A percentile compares a stretch with the other conserved stretches of the same genome.
These are phyloP conservation scores for Allophyes oxyacanthae DNA, from an alignment of 2,888 invertebrate genomes.

Conservation along the genomic window DNA sequence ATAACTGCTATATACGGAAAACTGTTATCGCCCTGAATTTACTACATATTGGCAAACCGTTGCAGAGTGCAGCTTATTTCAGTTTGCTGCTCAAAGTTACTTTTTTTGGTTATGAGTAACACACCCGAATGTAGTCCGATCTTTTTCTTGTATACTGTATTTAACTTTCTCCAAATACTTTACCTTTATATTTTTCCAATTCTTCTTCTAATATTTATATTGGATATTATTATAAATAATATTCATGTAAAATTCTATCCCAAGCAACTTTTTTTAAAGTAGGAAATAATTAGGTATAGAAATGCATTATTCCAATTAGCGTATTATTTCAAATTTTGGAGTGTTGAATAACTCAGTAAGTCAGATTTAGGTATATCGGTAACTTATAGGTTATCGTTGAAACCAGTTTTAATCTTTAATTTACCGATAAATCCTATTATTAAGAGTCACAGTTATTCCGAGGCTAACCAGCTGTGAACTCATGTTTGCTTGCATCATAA, in stretches of 20 bases:
- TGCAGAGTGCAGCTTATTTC: slow-evolving; percentile 34
- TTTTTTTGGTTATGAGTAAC: background rate
- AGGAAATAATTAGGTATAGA: no score
- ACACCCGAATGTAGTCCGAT: background rate
- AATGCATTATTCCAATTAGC: no score
- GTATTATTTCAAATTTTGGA: no score
- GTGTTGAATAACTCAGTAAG: no score
- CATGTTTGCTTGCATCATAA: slow-evolving; percentile 59
- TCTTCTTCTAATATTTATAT: no score
- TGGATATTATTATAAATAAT: no score
- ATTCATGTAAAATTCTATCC: no score
- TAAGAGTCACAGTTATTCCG: slow-evolving; percentile 36
- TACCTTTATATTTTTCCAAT: no score
- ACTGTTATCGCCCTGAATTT: slow-evolving; percentile 48
- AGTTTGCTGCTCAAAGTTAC: background rate
- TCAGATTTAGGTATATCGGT: no score
- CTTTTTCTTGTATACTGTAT: no score
- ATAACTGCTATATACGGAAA: slow-evolving; percentile 49
- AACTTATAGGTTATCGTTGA: background rate
- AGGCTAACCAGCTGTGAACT: slow-evolving; percentile 39
- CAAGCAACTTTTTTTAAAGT: no score
- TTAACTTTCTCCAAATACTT: no score
- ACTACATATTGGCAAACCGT: slow-evolving; percentile 46
- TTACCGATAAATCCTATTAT: slow-evolving; percentile 24
- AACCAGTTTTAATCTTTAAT: slow-evolving; percentile 26